A percentile compares a stretch with the other conserved stretches of the same genome.
These are phyloP conservation scores for Scaptomyza graminum DNA, from an alignment of 1,140 invertebrate species.

Conservation along the genomic window DNA sequence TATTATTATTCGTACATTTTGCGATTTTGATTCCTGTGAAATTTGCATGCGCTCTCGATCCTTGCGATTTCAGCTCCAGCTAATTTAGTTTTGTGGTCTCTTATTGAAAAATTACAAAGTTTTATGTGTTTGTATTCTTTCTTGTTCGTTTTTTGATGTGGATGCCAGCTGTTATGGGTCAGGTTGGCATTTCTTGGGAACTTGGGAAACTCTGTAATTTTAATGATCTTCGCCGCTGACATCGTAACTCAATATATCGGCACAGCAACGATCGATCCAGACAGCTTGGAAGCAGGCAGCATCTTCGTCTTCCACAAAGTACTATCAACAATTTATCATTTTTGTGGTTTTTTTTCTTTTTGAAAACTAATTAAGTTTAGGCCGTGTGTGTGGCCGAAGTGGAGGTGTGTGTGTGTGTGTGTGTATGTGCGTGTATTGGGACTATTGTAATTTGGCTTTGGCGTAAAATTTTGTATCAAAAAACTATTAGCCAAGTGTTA, in stretches of 20 bases:
- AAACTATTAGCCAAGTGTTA: slow-evolving; percentile 80
- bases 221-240: slow-evolving; percentile 68
- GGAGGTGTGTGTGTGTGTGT: slow-evolving; percentile 16
- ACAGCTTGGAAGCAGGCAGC: slow-evolving; percentile 70
- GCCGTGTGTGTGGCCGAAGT: slow-evolving; percentile 66
- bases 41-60: slow-evolving; percentile 62
- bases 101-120: slow-evolving; percentile 80
- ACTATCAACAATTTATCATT: slow-evolving; percentile 69
- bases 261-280: slow-evolving; percentile 58
- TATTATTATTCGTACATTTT: slow-evolving; percentile 68
- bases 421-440: slow-evolving; percentile 7
- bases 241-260: slow-evolving; percentile 64
- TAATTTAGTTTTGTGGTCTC: slow-evolving; percentile 68
- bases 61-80: slow-evolving; percentile 44
- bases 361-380: slow-evolving; percentile 75
- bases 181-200: slow-evolving; percentile 60
- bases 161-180: slow-evolving; percentile 29
- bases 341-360: slow-evolving; percentile 34
- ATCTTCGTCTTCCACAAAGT: slow-evolving; percentile 15
- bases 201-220: slow-evolving; percentile 71
- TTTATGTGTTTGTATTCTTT: slow-evolving; percentile 20
- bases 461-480: slow-evolving; percentile 81
- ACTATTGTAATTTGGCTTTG: slow-evolving; percentile 68
- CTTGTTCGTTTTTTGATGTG: too few species aligned
- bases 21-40: slow-evolving; percentile 77